Percentiles rank a stretch among this genome's conserved stretches.
phyloP scores from a whole-genome alignment of 2,113 vertebrate genomes.

The Cariama cristata region DNA sequence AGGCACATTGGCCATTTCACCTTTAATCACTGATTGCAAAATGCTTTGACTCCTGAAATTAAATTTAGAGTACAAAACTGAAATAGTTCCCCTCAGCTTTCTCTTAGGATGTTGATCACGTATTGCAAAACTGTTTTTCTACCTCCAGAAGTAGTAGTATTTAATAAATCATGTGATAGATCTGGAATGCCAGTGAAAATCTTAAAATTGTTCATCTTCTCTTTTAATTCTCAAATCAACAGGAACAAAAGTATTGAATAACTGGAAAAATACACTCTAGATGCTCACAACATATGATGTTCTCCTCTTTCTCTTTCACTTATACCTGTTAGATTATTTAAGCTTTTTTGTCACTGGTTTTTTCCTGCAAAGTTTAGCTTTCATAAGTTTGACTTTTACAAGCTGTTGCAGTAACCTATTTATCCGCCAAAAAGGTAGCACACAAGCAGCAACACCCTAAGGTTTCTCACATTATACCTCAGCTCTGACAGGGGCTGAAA shows the following conservation, averaged over 20 bases:
- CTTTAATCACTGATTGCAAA: not conserved
- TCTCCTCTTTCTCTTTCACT: not conserved
- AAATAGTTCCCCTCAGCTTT: not conserved
- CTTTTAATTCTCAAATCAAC: not conserved
- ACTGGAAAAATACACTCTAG: not conserved
- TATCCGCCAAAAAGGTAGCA: not conserved
- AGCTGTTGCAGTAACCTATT: not conserved
- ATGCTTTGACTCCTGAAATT: not conserved
- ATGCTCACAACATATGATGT: not conserved
- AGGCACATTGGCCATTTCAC: not conserved
- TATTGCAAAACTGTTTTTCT: not conserved
- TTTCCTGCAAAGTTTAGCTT: not conserved
- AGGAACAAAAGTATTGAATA: not conserved
- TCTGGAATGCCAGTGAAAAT: not conserved
- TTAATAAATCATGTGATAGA: not conserved
- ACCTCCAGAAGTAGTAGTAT: not conserved
- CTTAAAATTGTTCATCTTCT: not conserved
- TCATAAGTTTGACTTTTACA: not conserved
- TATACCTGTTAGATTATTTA: not conserved
- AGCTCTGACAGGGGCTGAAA: not conserved
- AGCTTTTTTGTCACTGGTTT: not conserved
- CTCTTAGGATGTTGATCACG: not conserved
- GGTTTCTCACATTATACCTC: not conserved
- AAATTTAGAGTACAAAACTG: not conserved
- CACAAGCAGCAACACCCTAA: not conserved